Percentiles rank a stretch among this genome's conserved stretches.
phyloP scores from a whole-genome alignment of 2,888 invertebrate genomes.

The Apotomis betuletana region DNA sequence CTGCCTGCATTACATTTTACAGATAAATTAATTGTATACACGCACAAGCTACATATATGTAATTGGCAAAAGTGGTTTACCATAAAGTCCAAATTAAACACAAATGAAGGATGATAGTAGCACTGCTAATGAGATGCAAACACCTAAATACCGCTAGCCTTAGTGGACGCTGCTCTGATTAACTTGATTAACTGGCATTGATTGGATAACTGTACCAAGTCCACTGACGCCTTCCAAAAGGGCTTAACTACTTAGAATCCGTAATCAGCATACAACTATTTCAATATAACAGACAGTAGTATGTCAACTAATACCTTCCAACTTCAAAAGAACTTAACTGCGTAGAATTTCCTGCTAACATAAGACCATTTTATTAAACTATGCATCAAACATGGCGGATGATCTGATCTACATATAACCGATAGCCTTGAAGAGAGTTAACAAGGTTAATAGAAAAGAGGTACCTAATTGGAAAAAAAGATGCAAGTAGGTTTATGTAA shows the following conservation, averaged over 20 bases:
- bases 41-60: no score
- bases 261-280: neutral
- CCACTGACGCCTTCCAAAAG: neutral
- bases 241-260: neutral
- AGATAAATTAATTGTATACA: no score
- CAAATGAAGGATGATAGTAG: neutral
- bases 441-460: conserved; percentile 12
- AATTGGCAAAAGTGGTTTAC: neutral
- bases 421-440: conserved; percentile 2
- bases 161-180: conserved; percentile 9
- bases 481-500: neutral
- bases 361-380: neutral
- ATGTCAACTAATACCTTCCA: conserved; percentile 2
- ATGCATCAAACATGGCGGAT: neutral
- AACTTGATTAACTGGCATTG: conserved; percentile 16
- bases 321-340: neutral
- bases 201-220: conserved; percentile 27
- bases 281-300: neutral
- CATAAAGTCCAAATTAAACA: neutral
- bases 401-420: conserved; percentile 13
- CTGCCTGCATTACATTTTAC: no score
- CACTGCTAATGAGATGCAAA: conserved; percentile 33
- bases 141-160: conserved; percentile 21
- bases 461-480: neutral
- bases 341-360: neutral